phyloP scores from a whole-genome alignment of 2,797 vertebrate genomes.

The Mustela erminea region DNA sequence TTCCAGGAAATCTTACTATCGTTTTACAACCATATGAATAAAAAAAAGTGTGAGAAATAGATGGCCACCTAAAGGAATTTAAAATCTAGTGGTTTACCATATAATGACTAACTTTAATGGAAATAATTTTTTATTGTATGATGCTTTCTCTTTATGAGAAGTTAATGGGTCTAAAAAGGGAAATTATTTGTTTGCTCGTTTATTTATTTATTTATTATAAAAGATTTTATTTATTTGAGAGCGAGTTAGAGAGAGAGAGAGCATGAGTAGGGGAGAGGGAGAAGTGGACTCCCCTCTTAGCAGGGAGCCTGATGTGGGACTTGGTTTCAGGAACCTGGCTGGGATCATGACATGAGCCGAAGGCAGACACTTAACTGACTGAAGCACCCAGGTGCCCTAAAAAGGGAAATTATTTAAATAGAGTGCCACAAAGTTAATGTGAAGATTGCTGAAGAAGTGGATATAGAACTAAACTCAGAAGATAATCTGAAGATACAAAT shows the following conservation, averaged over 20 bases:
- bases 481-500: neutral
- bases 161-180: neutral
- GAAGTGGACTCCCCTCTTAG: too few relatives aligned
- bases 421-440: neutral
- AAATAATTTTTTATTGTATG: neutral
- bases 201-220: too few relatives aligned
- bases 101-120: neutral
- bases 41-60: neutral
- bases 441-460: neutral
- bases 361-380: too few relatives aligned
- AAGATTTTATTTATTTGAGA: too few relatives aligned
- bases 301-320: too few relatives aligned
- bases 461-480: neutral
- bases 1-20: neutral
- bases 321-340: too few relatives aligned
- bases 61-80: neutral
- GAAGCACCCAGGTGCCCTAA: neutral
- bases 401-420: slow-evolving; percentile 14
- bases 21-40: neutral
- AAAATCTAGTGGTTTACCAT: neutral
- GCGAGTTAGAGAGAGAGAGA: too few relatives aligned
- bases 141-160: neutral
- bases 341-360: too few relatives aligned
- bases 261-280: too few relatives aligned
- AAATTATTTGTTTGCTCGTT: neutral